Conservation (phyloP, 2,888 invertebrate genomes). For the Andrena haemorrhoa region DNA sequence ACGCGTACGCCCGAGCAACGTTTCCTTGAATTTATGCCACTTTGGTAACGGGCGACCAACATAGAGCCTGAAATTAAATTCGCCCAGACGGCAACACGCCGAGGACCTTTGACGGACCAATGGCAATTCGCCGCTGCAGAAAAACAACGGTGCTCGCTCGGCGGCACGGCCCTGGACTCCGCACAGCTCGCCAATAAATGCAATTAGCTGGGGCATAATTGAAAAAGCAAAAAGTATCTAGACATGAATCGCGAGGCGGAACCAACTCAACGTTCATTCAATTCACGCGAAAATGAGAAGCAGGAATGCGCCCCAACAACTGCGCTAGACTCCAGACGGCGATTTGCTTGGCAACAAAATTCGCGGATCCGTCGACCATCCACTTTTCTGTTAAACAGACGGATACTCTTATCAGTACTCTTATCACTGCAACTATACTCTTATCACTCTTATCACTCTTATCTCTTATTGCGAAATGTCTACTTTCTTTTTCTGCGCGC, state of each 20-base stretch:
- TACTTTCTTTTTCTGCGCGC: too few species aligned
- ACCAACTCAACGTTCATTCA: background rate
- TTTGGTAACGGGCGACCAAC: slow-evolving; percentile 10
- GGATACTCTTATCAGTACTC: too few species aligned
- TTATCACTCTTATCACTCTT: too few species aligned
- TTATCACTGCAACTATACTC: too few species aligned
- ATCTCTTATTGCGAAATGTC: too few species aligned
- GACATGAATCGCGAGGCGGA: background rate
- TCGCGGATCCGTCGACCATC: too few species aligned
- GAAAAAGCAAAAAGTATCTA: slow-evolving; percentile 7
- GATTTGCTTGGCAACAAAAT: background rate
- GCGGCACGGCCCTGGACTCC: background rate
- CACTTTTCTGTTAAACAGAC: too few species aligned
- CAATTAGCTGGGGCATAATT: slow-evolving; percentile 6
- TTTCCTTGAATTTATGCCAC: slow-evolving; percentile 34
- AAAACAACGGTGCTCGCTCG: background rate
- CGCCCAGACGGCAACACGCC: background rate
- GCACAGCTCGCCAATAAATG: slow-evolving; percentile 3
- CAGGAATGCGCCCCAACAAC: background rate
- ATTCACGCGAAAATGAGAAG: slow-evolving; percentile 14
- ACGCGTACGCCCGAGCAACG: slow-evolving; percentile 14
- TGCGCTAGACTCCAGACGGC: background rate
- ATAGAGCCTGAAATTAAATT: slow-evolving; percentile 30
- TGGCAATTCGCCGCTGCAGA: background rate
- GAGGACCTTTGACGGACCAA: background rate